These are phyloP conservation scores for Drosophila prosaltans DNA, from an alignment of 1,140 invertebrate genomes.

Conservation along the genomic window DNA sequence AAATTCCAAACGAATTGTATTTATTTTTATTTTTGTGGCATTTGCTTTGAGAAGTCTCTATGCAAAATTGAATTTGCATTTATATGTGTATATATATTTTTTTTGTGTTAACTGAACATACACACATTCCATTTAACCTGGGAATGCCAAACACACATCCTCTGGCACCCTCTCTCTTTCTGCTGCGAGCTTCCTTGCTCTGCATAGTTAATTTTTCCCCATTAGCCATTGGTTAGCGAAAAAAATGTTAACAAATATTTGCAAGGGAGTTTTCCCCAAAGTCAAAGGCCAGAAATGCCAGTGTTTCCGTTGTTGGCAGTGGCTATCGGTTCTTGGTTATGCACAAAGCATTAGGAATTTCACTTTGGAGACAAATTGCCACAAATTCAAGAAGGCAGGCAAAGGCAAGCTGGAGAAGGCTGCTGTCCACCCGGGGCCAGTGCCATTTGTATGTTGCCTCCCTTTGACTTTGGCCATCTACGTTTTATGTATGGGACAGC, in stretches of 20 bases:
- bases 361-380: constrained; percentile 49
- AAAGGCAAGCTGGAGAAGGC: constrained; percentile 39
- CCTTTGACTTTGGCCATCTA: neutral
- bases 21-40: constrained; percentile 7
- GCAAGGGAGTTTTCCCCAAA: neutral
- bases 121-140: constrained; percentile 23
- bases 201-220: constrained; percentile 49
- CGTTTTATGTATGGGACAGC: neutral
- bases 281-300: constrained; percentile 32
- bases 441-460: constrained; percentile 3
- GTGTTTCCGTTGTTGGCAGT: neutral
- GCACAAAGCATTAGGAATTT: constrained; percentile 41
- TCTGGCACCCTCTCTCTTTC: too few species aligned
- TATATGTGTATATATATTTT: neutral
- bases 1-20: constrained; percentile 15
- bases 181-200: too few species aligned
- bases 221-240: constrained; percentile 37
- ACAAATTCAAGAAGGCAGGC: constrained; percentile 31
- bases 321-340: constrained; percentile 1
- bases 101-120: neutral
- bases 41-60: constrained; percentile 30
- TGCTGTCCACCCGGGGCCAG: neutral
- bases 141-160: neutral
- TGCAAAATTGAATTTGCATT: constrained; percentile 12
- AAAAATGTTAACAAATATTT: constrained; percentile 31